Percentiles rank a stretch among this genome's conserved stretches.
Conservation (phyloP, 1,140 invertebrate species). For the Calliphora vicina region DNA sequence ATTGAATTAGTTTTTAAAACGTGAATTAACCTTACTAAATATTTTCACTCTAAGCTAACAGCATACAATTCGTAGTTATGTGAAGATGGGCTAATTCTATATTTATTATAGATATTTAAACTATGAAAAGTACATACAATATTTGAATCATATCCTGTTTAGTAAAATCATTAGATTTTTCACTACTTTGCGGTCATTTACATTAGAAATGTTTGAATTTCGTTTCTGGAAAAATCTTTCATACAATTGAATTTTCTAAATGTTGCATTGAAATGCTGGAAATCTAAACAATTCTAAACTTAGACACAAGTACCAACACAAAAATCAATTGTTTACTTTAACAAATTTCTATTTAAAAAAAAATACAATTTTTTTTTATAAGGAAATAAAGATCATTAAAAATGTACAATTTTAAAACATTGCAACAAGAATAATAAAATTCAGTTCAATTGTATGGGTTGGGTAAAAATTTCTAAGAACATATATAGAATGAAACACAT, state of each 20-base stretch:
- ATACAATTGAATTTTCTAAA: neutral
- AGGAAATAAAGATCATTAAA: neutral
- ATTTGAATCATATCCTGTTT: too few relatives aligned
- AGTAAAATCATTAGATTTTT: too few relatives aligned
- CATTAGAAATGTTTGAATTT: too few relatives aligned
- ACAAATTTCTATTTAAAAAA: neutral
- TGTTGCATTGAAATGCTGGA: neutral
- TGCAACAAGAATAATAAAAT: neutral
- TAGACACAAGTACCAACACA: neutral
- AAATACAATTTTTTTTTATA: neutral
- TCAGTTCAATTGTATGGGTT: neutral
- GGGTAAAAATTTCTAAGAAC: neutral
- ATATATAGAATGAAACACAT: neutral
- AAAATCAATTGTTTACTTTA: neutral
- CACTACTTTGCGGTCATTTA: too few relatives aligned
- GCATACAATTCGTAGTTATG: too few relatives aligned
- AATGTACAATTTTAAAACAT: too few relatives aligned
- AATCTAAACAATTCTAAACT: neutral
- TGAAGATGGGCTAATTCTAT: too few relatives aligned
- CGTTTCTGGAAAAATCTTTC: neutral
- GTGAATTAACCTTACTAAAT: too few relatives aligned
- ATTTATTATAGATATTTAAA: too few relatives aligned
- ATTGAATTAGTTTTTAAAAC: too few relatives aligned
- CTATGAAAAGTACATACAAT: too few relatives aligned
- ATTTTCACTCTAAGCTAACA: too few relatives aligned